Evolutionary conservation across 2,113 vertebrate species (phyloP).

Genomic region (Noturus placidus): DNA sequence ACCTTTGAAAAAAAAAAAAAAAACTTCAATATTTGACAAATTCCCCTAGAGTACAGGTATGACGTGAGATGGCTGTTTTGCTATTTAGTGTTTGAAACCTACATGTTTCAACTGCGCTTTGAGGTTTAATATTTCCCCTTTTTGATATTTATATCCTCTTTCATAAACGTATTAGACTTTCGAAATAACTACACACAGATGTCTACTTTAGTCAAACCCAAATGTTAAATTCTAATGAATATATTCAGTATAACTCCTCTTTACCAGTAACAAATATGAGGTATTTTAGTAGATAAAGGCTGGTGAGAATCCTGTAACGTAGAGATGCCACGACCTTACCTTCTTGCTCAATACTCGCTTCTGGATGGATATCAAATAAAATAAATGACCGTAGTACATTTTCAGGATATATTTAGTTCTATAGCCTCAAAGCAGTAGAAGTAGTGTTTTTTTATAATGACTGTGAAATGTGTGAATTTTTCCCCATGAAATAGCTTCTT

Average conservation of each 20-base stretch:
- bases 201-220: neutral
- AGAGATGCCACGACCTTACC: neutral
- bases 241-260: neutral
- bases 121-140: neutral
- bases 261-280: neutral
- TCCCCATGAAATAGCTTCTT: neutral
- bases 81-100: neutral
- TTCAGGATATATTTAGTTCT: neutral
- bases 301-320: too few relatives aligned
- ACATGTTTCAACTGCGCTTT: neutral
- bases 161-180: neutral
- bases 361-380: neutral
- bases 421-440: neutral
- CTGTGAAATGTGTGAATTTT: neutral
- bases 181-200: too few relatives aligned
- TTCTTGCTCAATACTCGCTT: neutral
- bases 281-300: neutral
- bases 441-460: neutral
- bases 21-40: neutral
- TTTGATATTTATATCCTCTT: conserved; percentile 15
- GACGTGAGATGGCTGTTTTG: neutral
- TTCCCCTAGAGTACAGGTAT: neutral
- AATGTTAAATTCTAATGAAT: neutral
- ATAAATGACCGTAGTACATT: neutral
- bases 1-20: neutral